Evolutionary conservation across 1,140 invertebrate genomes (phyloP), one percentile per base, ranked within the genome.

Genomic region (Nomia melanderi): DNA sequence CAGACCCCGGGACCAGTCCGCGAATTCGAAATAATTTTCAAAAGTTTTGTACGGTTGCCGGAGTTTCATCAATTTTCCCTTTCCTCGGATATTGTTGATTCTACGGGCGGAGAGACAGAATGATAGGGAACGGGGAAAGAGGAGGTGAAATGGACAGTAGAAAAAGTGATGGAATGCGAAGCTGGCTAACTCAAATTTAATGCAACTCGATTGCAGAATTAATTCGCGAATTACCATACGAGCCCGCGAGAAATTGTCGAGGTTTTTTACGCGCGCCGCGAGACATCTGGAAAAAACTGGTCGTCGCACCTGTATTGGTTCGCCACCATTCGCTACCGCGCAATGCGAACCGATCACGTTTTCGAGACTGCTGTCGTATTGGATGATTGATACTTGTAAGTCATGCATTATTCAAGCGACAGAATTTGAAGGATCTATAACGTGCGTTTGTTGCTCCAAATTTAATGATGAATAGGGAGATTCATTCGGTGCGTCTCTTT

Each of bases 1-100:
- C 73, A 25, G 54, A 23, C 64, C 53, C 23, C n/a, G n/a, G 25
- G 8, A 9, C 63, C 25, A 14, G 47, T n/a, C 9, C 50, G 29
- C 39, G 54, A 69, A 76, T 76, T 76, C 65, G 65, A 76, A 76
- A 69, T 69, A 69, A 76, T 76, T 76, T 69, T 36, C 64, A 23
- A 56, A 76, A 76, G 14, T 76, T 76, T 76, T 50, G 14, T 11
- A 20, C 47, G 4, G 71, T 31, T 53, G 7, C 36, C 14, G 27
- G 27, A 47, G 39, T 76, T 76, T 69, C 64, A 67, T 76, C 65
- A 76, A 70, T 77, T 75, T 57, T 75, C 72, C 63, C 64, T 75
- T 75, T 57, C 53, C 63, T n/a, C 72, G 63, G 66, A 75, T 75
- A 75, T 75, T 75, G 72, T 75, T 75, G 67, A 75, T 67, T 75